A percentile compares a stretch with the other conserved stretches of the same genome.
phyloP scores from a whole-genome alignment of 2,113 vertebrate genomes.

The Otolemur garnettii region DNA sequence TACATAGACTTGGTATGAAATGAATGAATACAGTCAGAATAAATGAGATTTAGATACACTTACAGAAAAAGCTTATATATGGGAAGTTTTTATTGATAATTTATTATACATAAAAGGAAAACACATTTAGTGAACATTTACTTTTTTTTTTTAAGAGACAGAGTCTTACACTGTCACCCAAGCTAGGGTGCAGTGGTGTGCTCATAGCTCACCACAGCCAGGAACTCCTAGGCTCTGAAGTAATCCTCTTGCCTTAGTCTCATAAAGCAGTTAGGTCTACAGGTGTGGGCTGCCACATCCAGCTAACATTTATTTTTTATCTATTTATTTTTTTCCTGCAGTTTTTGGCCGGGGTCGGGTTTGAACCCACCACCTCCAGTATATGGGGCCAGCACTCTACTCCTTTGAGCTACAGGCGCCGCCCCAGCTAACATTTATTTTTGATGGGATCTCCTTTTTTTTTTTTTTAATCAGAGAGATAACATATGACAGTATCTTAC shows the following conservation, averaged over 20 bases:
- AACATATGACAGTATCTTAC: slow-evolving; percentile 15
- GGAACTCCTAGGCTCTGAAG: no score
- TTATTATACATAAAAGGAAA: slow-evolving; percentile 59
- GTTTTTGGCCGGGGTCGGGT: no score
- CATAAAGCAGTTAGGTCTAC: no score
- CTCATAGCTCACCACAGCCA: no score
- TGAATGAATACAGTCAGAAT: background rate
- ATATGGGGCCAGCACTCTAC: no score
- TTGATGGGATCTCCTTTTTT: slow-evolving; percentile 4
- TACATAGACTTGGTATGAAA: slow-evolving; percentile 51
- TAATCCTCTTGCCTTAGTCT: no score
- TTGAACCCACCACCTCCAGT: no score
- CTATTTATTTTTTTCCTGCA: no score
- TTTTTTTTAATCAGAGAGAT: background rate
- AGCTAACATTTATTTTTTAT: slow-evolving; percentile 37
- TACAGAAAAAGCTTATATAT: background rate
- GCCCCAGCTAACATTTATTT: slow-evolving; percentile 30
- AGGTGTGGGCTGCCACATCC: no score
- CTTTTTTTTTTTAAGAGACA: background rate
- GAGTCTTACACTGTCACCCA: no score
- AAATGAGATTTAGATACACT: slow-evolving; percentile 50
- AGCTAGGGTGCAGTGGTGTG: no score
- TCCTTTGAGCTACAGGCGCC: no score
- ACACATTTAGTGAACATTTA: slow-evolving; percentile 52
- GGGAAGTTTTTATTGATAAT: background rate